Percentiles rank a stretch among this genome's conserved stretches.
phyloP scores from a whole-genome alignment of 1,140 invertebrate genomes.

The Drosophila saltans region DNA sequence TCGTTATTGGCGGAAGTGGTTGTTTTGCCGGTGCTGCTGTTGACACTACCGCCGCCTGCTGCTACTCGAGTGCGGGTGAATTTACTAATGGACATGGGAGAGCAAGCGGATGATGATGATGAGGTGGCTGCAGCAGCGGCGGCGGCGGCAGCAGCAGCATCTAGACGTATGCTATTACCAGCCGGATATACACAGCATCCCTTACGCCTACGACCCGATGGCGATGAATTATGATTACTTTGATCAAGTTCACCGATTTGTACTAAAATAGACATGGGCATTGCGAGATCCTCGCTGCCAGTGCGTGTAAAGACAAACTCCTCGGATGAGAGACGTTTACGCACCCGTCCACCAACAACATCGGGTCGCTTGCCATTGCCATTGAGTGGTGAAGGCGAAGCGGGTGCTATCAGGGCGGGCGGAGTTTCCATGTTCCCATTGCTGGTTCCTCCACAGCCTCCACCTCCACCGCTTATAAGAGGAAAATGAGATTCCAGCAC shows the following conservation, averaged over 20 bases:
- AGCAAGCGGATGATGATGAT: conserved; percentile 20
- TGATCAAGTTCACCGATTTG: conserved; percentile 63
- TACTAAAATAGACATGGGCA: conserved; percentile 56
- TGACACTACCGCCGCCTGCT: conserved; percentile 21
- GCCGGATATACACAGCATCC: conserved; percentile 71
- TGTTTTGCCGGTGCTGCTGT: conserved; percentile 26
- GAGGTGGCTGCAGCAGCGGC: background rate
- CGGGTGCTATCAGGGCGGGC: conserved; percentile 56
- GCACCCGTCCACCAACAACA: conserved; percentile 66
- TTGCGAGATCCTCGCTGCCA: conserved; percentile 56
- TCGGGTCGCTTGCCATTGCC: conserved; percentile 56
- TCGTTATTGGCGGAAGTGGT: conserved; percentile 51
- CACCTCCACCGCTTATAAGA: conserved; percentile 29
- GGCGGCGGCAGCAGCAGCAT: conserved; percentile 40
- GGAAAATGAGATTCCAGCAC: conserved; percentile 82
- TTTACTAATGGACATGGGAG: conserved; percentile 74
- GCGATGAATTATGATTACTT: conserved; percentile 35
- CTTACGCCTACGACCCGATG: conserved; percentile 57
- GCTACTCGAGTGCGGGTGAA: conserved; percentile 63
- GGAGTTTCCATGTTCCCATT: conserved; percentile 39
- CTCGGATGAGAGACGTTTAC: conserved; percentile 78
- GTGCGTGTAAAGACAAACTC: conserved; percentile 72
- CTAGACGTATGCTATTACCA: conserved; percentile 59
- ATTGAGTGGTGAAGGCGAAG: conserved; percentile 53
- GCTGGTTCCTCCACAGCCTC: background rate